Evolutionary conservation across 1,140 invertebrate species (phyloP).

Genomic region (Ips nitidus): DNA sequence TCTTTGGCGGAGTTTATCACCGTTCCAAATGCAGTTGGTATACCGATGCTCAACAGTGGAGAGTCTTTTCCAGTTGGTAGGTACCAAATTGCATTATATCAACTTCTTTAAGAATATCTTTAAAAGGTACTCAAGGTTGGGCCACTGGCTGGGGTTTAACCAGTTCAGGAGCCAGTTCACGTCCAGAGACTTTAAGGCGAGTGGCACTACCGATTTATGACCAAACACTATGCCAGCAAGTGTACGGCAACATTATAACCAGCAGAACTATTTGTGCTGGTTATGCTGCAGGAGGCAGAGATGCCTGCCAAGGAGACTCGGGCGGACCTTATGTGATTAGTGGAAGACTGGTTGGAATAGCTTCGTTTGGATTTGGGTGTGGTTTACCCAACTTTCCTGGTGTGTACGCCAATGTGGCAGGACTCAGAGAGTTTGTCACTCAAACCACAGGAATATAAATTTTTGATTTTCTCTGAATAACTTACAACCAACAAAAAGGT

Average conservation of each 20-base stretch:
- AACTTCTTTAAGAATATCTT: too few species aligned
- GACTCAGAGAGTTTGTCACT: slow-evolving; percentile 10
- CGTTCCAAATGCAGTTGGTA: too few species aligned
- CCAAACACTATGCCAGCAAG: background rate
- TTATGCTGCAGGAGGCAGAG: slow-evolving; percentile 51
- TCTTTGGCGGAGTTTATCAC: too few species aligned
- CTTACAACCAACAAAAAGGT: too few species aligned
- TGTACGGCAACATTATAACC: slow-evolving; percentile 45
- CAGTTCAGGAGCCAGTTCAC: background rate
- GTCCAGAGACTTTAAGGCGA: background rate
- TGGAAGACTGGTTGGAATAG: slow-evolving; percentile 56
- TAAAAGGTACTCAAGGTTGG: slow-evolving; percentile 7
- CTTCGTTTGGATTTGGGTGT: slow-evolving; percentile 53
- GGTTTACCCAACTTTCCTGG: slow-evolving; percentile 22
- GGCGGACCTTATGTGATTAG: slow-evolving; percentile 60
- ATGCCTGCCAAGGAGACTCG: slow-evolving; percentile 67
- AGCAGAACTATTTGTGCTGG: slow-evolving; percentile 50
- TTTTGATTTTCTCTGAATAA: too few species aligned
- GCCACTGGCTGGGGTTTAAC: slow-evolving; percentile 19
- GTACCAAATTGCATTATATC: too few species aligned
- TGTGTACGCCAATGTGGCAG: slow-evolving; percentile 31
- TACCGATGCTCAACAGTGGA: too few species aligned
- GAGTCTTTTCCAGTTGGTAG: too few species aligned
- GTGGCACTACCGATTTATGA: background rate
- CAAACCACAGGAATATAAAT: background rate